phyloP scores from a whole-genome alignment of 2,113 vertebrate genomes.

The Poeciliopsis retropinna region DNA sequence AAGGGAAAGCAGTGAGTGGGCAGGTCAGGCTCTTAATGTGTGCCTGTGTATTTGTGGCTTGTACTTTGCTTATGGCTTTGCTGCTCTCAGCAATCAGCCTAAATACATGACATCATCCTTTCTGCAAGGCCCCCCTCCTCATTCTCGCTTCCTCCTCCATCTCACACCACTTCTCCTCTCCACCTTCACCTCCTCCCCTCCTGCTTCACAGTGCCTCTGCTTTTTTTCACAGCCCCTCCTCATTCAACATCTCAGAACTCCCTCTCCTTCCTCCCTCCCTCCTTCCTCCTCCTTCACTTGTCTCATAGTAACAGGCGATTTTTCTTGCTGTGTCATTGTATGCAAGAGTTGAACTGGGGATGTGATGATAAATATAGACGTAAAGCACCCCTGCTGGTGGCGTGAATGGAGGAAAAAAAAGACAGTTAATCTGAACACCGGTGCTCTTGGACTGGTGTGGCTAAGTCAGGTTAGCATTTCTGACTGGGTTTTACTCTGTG shows the following conservation, averaged over 20 bases:
- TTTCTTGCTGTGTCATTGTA: constrained; percentile 65
- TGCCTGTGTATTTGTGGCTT: constrained; percentile 59
- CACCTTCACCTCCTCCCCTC: constrained; percentile 55
- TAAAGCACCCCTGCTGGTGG: not conserved
- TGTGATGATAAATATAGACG: constrained; percentile 3
- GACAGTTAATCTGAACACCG: not conserved
- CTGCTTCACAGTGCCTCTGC: constrained; percentile 45
- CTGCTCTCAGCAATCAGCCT: constrained; percentile 71
- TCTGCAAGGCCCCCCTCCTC: constrained; percentile 53
- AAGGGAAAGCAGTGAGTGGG: constrained; percentile 36
- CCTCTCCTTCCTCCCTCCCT: constrained; percentile 33
- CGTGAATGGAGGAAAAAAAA: not conserved
- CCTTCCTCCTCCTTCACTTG: not conserved
- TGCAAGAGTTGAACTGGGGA: not conserved
- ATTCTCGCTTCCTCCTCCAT: constrained; percentile 13
- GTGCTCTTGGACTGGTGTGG: not conserved
- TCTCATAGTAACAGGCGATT: constrained; percentile 59
- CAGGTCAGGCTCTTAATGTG: constrained; percentile 63
- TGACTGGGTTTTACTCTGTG: not conserved
- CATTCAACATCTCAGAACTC: constrained; percentile 31
- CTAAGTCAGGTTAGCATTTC: not conserved
- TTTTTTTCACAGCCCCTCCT: constrained; percentile 51
- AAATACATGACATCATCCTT: constrained; percentile 78
- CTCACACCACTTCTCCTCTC: constrained; percentile 52
- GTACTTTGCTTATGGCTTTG: constrained; percentile 63